Conservation (phyloP, 2,888 invertebrate genomes). For the Hypena proboscidalis region DNA sequence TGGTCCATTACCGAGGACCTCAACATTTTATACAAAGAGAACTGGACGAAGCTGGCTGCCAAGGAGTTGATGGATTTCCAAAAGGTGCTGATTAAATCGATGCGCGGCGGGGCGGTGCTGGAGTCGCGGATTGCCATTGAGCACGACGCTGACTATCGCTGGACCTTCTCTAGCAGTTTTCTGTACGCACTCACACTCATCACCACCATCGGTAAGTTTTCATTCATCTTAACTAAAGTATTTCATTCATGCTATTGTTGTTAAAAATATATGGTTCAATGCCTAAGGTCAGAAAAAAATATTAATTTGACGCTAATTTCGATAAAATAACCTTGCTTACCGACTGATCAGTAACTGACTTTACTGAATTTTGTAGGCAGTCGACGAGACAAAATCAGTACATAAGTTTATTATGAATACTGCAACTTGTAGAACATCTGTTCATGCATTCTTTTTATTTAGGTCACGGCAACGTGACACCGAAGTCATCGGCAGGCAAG, state of each 20-base stretch:
- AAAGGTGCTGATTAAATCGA: conserved; percentile 84
- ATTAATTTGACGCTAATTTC: too few species aligned
- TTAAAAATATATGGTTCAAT: too few species aligned
- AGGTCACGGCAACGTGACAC: conserved; percentile 95
- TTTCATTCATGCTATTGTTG: too few species aligned
- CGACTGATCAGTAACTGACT: too few species aligned
- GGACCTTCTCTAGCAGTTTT: conserved; percentile 97
- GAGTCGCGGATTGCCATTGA: conserved; percentile 58
- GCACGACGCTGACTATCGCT: conserved; percentile 86
- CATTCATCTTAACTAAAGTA: conserved; percentile 6
- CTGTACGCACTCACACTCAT: conserved; percentile 97
- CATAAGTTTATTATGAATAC: too few species aligned
- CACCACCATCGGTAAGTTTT: conserved; percentile 94
- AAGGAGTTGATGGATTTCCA: conserved; percentile 94
- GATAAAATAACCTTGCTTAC: too few species aligned
- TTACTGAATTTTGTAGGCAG: too few species aligned
- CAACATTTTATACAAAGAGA: conserved; percentile 95
- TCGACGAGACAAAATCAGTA: too few species aligned
- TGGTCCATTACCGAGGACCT: conserved; percentile 95
- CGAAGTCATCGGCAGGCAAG: conserved; percentile 92
- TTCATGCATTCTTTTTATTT: conserved; percentile 57
- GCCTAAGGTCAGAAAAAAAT: too few species aligned
- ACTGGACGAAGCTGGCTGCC: conserved; percentile 96
- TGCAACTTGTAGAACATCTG: too few species aligned
- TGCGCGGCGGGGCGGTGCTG: conserved; percentile 66